Percentiles rank a stretch among this genome's conserved stretches.
Evolutionary conservation across 2,888 invertebrate species (phyloP).

Genomic region (Pteria penguin): DNA sequence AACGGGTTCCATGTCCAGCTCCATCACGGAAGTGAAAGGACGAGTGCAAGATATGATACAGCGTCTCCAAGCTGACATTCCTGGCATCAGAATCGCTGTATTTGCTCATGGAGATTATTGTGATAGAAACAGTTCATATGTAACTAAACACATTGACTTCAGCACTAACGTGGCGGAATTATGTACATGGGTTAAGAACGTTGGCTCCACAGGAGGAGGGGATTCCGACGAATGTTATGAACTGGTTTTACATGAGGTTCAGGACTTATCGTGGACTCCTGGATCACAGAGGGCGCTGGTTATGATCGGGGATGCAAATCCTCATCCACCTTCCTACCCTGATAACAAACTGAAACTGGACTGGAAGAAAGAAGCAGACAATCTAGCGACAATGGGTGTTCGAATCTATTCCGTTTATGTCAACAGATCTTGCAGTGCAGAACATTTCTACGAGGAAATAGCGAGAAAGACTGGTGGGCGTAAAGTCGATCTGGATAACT

Average conservation of each 20-base stretch:
- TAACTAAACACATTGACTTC: conserved; percentile 58
- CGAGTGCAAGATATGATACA: conserved; percentile 68
- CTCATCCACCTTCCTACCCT: conserved; percentile 67
- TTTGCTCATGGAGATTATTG: conserved; percentile 78
- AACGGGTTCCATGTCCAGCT: conserved; percentile 72
- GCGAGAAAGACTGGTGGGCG: conserved; percentile 67
- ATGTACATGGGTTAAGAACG: conserved; percentile 63
- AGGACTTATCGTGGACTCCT: conserved; percentile 73
- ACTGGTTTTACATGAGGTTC: conserved; percentile 72
- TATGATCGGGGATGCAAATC: conserved; percentile 76
- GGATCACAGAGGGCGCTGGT: conserved; percentile 73
- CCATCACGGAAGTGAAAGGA: conserved; percentile 62
- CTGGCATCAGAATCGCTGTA: conserved; percentile 71
- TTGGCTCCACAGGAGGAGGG: conserved; percentile 69
- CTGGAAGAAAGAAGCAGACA: conserved; percentile 69
- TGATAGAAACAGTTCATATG: conserved; percentile 55
- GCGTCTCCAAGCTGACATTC: conserved; percentile 72
- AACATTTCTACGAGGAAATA: conserved; percentile 65
- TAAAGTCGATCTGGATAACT: conserved; percentile 68
- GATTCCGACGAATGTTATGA: conserved; percentile 78
- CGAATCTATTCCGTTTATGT: conserved; percentile 66
- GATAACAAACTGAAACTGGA: conserved; percentile 65
- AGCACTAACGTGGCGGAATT: conserved; percentile 48
- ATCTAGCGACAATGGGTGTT: conserved; percentile 57
- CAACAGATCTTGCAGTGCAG: conserved; percentile 16